A percentile compares a stretch with the other conserved stretches of the same genome.
Evolutionary conservation across 2,888 invertebrate species (phyloP).

Genomic region (Cheilosia scutellata): DNA sequence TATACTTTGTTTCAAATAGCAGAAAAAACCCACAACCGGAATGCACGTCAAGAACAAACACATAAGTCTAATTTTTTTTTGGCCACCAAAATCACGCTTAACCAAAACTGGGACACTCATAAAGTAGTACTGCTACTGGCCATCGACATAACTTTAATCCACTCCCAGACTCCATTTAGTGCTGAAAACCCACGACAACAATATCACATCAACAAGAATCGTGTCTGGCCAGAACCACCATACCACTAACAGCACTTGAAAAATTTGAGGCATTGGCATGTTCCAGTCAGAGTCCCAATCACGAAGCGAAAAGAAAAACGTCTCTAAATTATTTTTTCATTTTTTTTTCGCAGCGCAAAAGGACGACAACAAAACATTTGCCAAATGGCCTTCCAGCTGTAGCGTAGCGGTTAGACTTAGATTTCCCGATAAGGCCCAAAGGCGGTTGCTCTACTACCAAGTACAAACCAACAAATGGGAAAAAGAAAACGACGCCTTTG

Average conservation of each 20-base stretch:
- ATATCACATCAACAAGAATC: slow-evolving; percentile 28
- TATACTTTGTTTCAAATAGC: not conserved
- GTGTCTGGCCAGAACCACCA: slow-evolving; percentile 12
- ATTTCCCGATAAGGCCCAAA: slow-evolving; percentile 18
- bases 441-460: slow-evolving; percentile 31
- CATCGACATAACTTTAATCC: slow-evolving; percentile 16
- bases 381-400: slow-evolving; percentile 47
- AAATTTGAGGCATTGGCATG: slow-evolving; percentile 43
- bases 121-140: slow-evolving; percentile 15
- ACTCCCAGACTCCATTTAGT: slow-evolving; percentile 27
- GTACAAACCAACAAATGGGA: not conserved
- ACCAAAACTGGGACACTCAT: slow-evolving; percentile 44
- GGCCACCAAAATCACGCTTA: slow-evolving; percentile 12
- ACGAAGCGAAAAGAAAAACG: slow-evolving; percentile 16
- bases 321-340: slow-evolving; percentile 36
- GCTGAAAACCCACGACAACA: slow-evolving; percentile 24
- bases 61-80: slow-evolving; percentile 15
- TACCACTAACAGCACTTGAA: not conserved
- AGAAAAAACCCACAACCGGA: not conserved
- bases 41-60: slow-evolving; percentile 12
- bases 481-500: slow-evolving; percentile 20
- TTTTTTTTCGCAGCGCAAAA: slow-evolving; percentile 2
- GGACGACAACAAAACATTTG: slow-evolving; percentile 43
- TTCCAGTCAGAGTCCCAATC: slow-evolving; percentile 30
- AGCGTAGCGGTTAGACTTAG: slow-evolving; percentile 7